Evolutionary conservation across 2,888 invertebrate genomes (phyloP), one percentile per base, ranked within the genome.

Genomic region (Thumatha senex): DNA sequence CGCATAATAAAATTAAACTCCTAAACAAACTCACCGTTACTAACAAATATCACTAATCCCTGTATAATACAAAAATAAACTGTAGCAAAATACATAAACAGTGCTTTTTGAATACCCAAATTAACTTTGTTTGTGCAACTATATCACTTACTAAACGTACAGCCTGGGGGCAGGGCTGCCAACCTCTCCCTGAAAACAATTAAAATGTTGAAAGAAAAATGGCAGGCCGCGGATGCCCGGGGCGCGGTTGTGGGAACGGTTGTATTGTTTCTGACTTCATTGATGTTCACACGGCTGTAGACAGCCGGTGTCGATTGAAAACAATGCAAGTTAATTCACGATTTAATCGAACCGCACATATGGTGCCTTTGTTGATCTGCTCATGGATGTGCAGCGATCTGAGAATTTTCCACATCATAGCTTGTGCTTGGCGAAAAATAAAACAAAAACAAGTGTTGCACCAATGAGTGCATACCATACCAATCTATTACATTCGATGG

Each of bases 151-250:
- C 70, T 59, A 70, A 65, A 48, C 61, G 56, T 54, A 61, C 58
- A 82, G 82, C 87, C 88, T 73, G 74, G 67, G 79, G 89, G 87
- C 84, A 68, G 70, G 67, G 68, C 81, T 73, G 77, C 79, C 82
- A 77, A 74, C 86, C 87, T 87, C 82, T 74, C 70, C 72, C 81
- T 74, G 71, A 84, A 85, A 89, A 89, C 89, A 89, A 90, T 89
- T 87, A 88, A 76, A 74, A 73, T 72, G 72, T 77, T 79, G 76
- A 80, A 78, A 76, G 75, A 72, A 71, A 76, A 73, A 64, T 63
- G 53, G 66, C 56, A 56, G 54, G 58, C 46, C 48, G 72, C 76
- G 73, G 56, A 63, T 70, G 79, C 82, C 79, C 67, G 78, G 79
- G 84, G 87, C 82, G 82, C 72, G 83, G 74, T 66, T 82, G 83